Percentiles rank a stretch among this genome's conserved stretches.
phyloP scores from a whole-genome alignment of 2,888 invertebrate genomes.

The Criorhina ranunculi region DNA sequence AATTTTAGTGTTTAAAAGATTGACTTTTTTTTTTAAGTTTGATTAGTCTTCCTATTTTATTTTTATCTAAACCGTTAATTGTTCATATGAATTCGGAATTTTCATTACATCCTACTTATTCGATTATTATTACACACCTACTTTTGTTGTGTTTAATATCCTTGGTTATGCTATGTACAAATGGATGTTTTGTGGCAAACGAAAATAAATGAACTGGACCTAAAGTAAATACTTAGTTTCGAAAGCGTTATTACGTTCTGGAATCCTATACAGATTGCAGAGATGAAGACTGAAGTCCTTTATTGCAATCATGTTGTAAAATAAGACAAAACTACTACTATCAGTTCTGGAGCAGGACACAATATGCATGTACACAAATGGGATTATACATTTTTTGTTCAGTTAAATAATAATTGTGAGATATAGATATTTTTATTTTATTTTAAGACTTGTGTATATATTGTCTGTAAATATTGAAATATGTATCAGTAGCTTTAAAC shows the following conservation, averaged over 20 bases:
- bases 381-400: slow-evolving; percentile 1
- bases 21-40: slow-evolving; percentile 22
- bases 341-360: no score
- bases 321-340: no score
- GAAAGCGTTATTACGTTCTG: no score
- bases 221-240: no score
- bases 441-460: slow-evolving; percentile 5
- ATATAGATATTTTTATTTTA: background rate
- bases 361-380: no score
- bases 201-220: background rate
- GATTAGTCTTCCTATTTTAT: no score
- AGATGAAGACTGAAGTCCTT: no score
- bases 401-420: background rate
- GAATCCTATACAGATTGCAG: no score
- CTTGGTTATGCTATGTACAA: no score
- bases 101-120: slow-evolving; percentile 1
- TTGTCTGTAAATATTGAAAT: slow-evolving; percentile 19
- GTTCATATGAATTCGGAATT: background rate
- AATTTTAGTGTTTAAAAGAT: slow-evolving; percentile 12
- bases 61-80: slow-evolving; percentile 1
- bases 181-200: background rate
- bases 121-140: no score
- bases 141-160: background rate
- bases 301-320: no score
- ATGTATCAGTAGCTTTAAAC: background rate